Percentiles rank a stretch among this genome's conserved stretches.
Conservation (phyloP, 2,888 invertebrate species). For the Machimus rusticus region DNA sequence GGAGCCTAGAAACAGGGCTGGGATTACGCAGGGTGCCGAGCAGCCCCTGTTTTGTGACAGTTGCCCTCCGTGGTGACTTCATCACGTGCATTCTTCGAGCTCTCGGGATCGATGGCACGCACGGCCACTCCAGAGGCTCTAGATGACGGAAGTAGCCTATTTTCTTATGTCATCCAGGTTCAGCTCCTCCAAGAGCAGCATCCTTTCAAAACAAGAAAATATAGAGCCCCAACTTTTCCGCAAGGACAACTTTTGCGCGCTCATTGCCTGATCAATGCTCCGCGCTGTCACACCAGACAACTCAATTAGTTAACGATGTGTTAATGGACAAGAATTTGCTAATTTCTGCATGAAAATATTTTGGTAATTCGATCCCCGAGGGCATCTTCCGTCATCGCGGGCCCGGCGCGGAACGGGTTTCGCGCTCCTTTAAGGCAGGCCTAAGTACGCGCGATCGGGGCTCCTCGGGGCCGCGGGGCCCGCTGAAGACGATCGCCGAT, state of each 20-base stretch:
- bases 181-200: not conserved
- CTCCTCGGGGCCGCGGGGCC: too few relatives aligned
- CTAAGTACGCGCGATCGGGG: not conserved
- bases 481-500: not conserved
- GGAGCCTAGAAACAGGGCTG: not conserved
- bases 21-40: not conserved
- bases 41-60: not conserved
- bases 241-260: not conserved
- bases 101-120: not conserved
- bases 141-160: not conserved
- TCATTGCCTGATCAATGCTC: constrained; percentile 37
- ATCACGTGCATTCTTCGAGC: not conserved
- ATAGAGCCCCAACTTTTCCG: not conserved
- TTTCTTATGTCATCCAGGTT: not conserved
- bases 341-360: constrained; percentile 62
- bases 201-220: not conserved
- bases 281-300: constrained; percentile 39
- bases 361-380: constrained; percentile 59
- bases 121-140: not conserved
- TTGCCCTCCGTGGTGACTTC: not conserved
- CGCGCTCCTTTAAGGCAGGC: not conserved
- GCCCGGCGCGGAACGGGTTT: not conserved
- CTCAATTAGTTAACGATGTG: constrained; percentile 54
- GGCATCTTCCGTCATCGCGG: constrained; percentile 33
- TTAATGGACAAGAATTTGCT: constrained; percentile 63